Conservation (phyloP, 1,140 invertebrate species). For the Scaptomyza montana region DNA sequence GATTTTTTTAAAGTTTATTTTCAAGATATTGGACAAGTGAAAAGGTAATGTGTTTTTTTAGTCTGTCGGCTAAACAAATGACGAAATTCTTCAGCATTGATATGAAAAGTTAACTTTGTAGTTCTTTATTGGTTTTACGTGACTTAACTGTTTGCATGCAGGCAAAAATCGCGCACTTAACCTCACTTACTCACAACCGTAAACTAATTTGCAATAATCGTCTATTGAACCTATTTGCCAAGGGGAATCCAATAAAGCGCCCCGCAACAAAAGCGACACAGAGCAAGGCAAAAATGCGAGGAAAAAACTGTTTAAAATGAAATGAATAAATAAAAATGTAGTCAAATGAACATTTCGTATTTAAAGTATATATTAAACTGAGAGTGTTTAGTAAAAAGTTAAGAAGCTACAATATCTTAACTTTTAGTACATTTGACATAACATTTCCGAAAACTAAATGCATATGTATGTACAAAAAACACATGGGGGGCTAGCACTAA, state of each 20-base stretch:
- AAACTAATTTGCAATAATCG: conserved; percentile 66
- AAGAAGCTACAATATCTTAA: no score
- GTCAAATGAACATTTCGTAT: not conserved
- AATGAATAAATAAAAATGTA: not conserved
- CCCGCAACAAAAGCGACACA: conserved; percentile 29
- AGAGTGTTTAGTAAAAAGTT: no score
- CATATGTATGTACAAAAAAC: conserved; percentile 14
- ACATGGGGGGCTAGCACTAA: not conserved
- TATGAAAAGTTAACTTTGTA: conserved; percentile 6
- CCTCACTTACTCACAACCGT: conserved; percentile 43
- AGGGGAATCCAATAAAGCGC: conserved; percentile 67
- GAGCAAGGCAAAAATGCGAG: conserved; percentile 9
- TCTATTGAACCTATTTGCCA: conserved; percentile 65
- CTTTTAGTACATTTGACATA: not conserved
- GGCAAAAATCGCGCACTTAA: conserved; percentile 25
- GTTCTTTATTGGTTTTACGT: conserved; percentile 18
- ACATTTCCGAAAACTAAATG: conserved; percentile 2
- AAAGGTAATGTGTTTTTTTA: conserved; percentile 45
- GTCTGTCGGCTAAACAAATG: not conserved
- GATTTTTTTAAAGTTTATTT: conserved; percentile 33
- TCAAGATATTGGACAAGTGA: conserved; percentile 20
- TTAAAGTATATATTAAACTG: no score
- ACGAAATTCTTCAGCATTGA: not conserved
- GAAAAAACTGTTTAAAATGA: conserved; percentile 1
- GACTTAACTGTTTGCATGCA: no score